A percentile compares a stretch with the other conserved stretches of the same genome.
Conservation (phyloP, 2,113 vertebrate species). For the Misgurnus mizolepis region DNA sequence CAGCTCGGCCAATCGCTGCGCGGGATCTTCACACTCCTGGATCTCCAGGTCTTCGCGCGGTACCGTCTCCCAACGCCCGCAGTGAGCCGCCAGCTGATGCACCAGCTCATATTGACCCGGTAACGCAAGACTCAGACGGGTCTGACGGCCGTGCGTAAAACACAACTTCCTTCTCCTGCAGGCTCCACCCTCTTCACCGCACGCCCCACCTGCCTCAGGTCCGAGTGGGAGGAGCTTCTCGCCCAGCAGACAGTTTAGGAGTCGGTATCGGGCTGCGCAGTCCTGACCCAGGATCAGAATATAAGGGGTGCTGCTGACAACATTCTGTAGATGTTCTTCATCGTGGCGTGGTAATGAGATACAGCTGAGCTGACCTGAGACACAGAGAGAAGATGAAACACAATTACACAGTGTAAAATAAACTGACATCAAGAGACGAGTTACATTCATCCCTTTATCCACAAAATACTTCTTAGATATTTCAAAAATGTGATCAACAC, state of each 20-base stretch:
- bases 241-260: constrained; percentile 89
- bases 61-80: constrained; percentile 91
- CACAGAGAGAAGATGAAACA: constrained; percentile 1
- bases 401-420: too few relatives aligned
- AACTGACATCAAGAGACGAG: too few relatives aligned
- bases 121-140: constrained; percentile 84
- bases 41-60: constrained; percentile 91
- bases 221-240: constrained; percentile 83
- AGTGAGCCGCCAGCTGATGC: constrained; percentile 85
- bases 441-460: too few relatives aligned
- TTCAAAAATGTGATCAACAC: neutral
- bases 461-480: too few relatives aligned
- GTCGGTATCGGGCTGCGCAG: constrained; percentile 84
- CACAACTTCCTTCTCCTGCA: constrained; percentile 88
- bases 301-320: constrained; percentile 82
- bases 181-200: constrained; percentile 67
- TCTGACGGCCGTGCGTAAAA: constrained; percentile 86
- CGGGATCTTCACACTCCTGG: constrained; percentile 83
- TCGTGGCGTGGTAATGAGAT: constrained; percentile 87
- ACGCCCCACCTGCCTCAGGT: constrained; percentile 62
- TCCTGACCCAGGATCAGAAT: constrained; percentile 91
- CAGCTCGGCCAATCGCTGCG: constrained; percentile 86
- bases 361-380: constrained; percentile 81
- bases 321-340: constrained; percentile 88
- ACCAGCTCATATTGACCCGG: constrained; percentile 94